A percentile compares a stretch with the other conserved stretches of the same genome.
Evolutionary conservation across 1,140 invertebrate genomes (phyloP).

Genomic region (Solenopsis invicta): DNA sequence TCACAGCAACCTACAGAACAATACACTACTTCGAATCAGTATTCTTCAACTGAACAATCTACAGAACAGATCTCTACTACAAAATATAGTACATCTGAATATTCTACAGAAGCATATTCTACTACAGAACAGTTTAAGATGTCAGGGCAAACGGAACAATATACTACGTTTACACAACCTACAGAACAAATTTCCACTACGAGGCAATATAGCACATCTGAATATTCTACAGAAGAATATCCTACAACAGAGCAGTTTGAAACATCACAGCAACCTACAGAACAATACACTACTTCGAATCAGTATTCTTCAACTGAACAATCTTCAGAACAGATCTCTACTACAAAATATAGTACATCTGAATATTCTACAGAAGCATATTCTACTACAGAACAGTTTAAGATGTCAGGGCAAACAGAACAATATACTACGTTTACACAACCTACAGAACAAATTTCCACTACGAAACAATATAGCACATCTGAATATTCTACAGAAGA

Average conservation of each 20-base stretch:
- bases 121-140: no score
- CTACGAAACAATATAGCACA: neutral
- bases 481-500: neutral
- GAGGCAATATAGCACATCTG: neutral
- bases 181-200: neutral
- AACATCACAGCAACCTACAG: neutral
- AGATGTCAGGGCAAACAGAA: neutral
- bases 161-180: no score
- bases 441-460: no score
- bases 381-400: slow-evolving; percentile 17
- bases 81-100: neutral
- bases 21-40: neutral
- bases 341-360: no score
- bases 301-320: no score
- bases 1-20: slow-evolving; percentile 20
- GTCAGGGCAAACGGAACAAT: no score
- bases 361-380: no score
- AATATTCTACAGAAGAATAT: neutral
- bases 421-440: no score
- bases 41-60: neutral
- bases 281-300: neutral
- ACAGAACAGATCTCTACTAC: slow-evolving; percentile 6
- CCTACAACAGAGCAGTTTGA: neutral
- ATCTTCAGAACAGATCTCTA: neutral
- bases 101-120: neutral